Base-by-base conservation (phyloP, 2,888 invertebrate genomes). In the Teleogryllus oceanicus region DNA sequence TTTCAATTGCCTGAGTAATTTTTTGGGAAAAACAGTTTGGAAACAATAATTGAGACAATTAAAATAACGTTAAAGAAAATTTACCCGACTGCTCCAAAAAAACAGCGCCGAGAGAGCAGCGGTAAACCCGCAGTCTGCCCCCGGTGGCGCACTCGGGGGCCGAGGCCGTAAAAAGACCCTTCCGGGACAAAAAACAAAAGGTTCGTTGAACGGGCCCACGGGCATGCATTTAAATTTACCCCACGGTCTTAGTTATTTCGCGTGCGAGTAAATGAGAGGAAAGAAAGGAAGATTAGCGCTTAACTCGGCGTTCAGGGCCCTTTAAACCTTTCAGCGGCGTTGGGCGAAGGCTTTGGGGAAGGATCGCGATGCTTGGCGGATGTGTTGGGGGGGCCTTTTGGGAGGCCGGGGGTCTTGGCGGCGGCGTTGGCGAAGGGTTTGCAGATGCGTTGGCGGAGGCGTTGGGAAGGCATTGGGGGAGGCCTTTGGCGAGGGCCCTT, bases 11-110 rank as follows among this genome's bases (percentile, higher is more conserved):
- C 16, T 62, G 62, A 62, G 16, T 62, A 62, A 62, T 62, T 13
- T 13, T 16, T n/a, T 1, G 62, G 16, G 16, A n/a, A 16, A 16
- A 62, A n/a, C 62, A 62, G n/a, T 62, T 62, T 62, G 62, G 62
- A 62, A 62, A 62, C 62, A 62, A 62, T 62, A 62, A n/a, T 62
- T n/a, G n/a, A n/a, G 62, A 62, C 62, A 62, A 62, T 62, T 62
- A 62, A 62, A 62, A 62, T 62, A n/a, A 18, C 62, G 62, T 62
- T 62, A 62, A 62, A 62, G 62, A 62, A 16, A 62, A 62, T 62
- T n/a, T 62, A 13, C 16, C 62, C 62, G 37, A 8, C 62, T 0
- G 62, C n/a, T 62, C 62, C n/a, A 62, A 8, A 62, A 62, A 62
- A 62, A 62, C 62, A 37, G 37, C 37, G 37, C 37, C 37, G 37